phyloP scores from a whole-genome alignment of 2,797 vertebrate genomes.

The Loriculus beryllinus region DNA sequence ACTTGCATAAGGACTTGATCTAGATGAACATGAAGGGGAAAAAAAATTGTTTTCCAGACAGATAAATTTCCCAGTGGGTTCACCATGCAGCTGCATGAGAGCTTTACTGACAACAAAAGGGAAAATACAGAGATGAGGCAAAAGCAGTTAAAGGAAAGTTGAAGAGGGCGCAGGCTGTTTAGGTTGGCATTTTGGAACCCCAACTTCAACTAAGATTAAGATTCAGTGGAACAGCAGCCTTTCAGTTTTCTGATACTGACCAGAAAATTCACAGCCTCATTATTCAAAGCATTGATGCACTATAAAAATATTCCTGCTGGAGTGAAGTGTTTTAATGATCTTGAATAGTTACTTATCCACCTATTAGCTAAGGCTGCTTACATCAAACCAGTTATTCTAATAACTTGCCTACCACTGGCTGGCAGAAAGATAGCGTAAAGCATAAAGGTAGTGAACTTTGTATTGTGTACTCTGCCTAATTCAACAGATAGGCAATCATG shows the following conservation, averaged over 20 bases:
- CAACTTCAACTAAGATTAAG: neutral
- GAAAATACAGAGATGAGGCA: neutral
- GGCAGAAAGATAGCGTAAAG: neutral
- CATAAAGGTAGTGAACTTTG: neutral
- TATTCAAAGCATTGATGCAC: neutral
- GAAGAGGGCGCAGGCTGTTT: neutral
- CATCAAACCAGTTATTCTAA: neutral
- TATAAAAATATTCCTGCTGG: neutral
- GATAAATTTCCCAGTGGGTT: neutral
- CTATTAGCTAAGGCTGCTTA: neutral
- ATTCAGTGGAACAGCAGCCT: neutral
- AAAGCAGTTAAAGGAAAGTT: neutral
- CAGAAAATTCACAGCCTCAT: neutral
- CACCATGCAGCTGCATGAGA: neutral
- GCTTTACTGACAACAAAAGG: neutral
- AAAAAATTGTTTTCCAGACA: neutral
- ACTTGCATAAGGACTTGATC: neutral
- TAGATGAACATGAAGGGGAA: neutral
- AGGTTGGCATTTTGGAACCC: neutral
- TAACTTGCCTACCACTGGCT: neutral
- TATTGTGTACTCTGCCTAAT: slow-evolving; percentile 8
- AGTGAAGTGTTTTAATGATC: neutral
- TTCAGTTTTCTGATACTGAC: neutral
- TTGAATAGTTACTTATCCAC: neutral
- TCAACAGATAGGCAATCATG: neutral